Evolutionary conservation across 2,113 vertebrate species (phyloP), one percentile per base, ranked within the genome.

Genomic region (Syrrhaptes paradoxus): DNA sequence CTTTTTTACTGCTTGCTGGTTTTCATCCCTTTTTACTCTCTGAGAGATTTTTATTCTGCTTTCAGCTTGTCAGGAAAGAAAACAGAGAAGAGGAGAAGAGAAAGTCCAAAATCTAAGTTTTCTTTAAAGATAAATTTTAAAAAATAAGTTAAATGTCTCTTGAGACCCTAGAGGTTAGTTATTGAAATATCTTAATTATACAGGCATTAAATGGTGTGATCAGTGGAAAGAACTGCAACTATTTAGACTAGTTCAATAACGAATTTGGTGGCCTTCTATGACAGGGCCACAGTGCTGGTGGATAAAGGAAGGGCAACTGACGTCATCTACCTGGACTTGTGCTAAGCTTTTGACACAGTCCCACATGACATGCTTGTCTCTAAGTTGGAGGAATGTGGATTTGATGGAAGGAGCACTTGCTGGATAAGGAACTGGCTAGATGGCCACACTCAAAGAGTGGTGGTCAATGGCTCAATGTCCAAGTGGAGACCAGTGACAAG

Each of bases 1-100:
- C 25, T 18, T 67, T 45, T 14, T 76, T 7, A 6, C 22, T 54
- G 5, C 9, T 4, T 5, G 3, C 13, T 75, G 7, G 0, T 59
- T 76, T 84, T 73, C n/a, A 63, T 66, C 7, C 11, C 8, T 80
- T 68, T 90, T 59, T 63, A 25, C 7, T 49, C 19, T 31, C 13
- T 63, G 45, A 63, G 16, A 3, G 68, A 13, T 67, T 62, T 66
- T 62, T 82, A 28, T 84, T 66, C 28, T 11, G 7, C 15, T 66
- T 66, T 66, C 11, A 38, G 32, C 36, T 76, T 68, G 48, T 68
- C 16, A 54, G 8, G 29, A 84, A 72, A n/a, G 46, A 66, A 61
- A 32, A 2, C 12, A 65, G 32, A 75, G 31, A 11, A 59, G 62
- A 16, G 7, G 36, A 77, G 31, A 52, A 68, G 36, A 34, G 5